Evolutionary conservation across 2,113 vertebrate species (phyloP).

Genomic region (Zapus hudsonius): DNA sequence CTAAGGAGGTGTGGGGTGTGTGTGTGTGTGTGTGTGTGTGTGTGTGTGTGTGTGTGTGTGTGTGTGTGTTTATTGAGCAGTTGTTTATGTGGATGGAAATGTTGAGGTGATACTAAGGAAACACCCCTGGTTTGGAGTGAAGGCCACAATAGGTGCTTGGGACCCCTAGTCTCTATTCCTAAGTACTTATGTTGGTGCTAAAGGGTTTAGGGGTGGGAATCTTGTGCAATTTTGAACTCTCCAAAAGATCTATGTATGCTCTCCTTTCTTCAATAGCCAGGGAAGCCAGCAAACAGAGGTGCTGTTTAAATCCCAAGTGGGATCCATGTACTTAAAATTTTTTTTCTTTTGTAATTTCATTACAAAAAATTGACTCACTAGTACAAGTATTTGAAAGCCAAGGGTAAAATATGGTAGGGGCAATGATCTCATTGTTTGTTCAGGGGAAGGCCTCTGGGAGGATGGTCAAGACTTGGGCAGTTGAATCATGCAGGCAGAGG

Average conservation of each 20-base stretch:
- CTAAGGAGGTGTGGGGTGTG: neutral
- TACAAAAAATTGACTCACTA: neutral
- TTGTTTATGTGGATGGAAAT: neutral
- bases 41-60: neutral
- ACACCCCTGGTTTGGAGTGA: neutral
- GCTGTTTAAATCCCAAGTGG: neutral
- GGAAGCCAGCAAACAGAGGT: neutral
- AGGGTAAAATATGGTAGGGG: neutral
- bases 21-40: neutral
- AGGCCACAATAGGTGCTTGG: neutral
- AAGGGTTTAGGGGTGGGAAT: neutral
- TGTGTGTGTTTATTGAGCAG: neutral
- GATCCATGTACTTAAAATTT: neutral
- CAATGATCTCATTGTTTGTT: neutral
- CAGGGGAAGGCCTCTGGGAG: neutral
- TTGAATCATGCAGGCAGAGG: neutral
- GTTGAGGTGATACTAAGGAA: neutral
- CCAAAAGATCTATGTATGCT: neutral
- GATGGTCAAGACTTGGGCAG: neutral
- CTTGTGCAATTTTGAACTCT: neutral
- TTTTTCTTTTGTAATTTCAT: constrained; percentile 41
- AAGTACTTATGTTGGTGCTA: neutral
- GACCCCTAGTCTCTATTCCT: neutral
- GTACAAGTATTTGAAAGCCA: neutral
- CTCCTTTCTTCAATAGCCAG: neutral